Conservation (phyloP, 2,888 invertebrate species). For the Tanaodytes sp. region DNA sequence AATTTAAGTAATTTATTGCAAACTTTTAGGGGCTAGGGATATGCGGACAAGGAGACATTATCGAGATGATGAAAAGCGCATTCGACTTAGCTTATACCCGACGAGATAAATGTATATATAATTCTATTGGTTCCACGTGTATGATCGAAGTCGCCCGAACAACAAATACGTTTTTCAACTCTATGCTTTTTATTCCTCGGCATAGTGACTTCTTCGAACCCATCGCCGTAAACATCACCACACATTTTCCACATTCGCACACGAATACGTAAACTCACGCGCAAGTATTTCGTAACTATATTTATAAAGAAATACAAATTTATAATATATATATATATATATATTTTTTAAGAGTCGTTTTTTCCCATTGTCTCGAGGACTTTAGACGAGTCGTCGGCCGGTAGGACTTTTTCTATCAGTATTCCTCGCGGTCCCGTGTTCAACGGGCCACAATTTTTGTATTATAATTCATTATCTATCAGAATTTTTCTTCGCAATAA, state of each 20-base stretch:
- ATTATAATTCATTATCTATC: constrained; percentile 48
- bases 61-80: constrained; percentile 37
- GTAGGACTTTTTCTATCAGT: constrained; percentile 56
- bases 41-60: constrained; percentile 44
- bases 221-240: constrained; percentile 29
- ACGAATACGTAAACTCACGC: constrained; percentile 54
- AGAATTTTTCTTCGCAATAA: constrained; percentile 49
- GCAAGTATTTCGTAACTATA: constrained; percentile 54
- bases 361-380: constrained; percentile 51
- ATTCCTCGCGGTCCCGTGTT: constrained; percentile 41
- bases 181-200: constrained; percentile 43
- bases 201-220: constrained; percentile 42
- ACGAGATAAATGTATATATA: no score
- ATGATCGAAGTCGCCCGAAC: no score
- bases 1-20: constrained; percentile 59
- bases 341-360: constrained; percentile 55
- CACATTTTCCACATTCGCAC: constrained; percentile 39
- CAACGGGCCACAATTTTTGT: constrained; percentile 32
- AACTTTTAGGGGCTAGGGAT: constrained; percentile 53
- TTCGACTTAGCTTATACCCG: no score
- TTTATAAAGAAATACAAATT: constrained; percentile 53
- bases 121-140: no score
- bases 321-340: constrained; percentile 54
- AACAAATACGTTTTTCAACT: not conserved
- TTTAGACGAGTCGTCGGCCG: constrained; percentile 51